Conservation (phyloP, 2,113 vertebrate species). For the Anser cygnoides region DNA sequence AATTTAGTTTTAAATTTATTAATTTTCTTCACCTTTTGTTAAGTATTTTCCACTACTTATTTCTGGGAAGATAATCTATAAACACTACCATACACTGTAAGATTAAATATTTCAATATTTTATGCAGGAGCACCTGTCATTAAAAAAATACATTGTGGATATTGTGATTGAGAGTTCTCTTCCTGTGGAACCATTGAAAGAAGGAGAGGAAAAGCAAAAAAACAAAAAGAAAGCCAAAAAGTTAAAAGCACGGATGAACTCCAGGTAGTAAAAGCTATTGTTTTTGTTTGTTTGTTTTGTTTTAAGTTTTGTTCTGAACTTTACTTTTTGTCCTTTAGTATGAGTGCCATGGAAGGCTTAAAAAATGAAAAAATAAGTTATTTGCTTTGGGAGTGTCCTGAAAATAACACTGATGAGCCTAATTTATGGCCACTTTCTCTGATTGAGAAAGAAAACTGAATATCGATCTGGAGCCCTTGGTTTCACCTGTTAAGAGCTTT, state of each 20-base stretch:
- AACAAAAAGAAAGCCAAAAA: conserved; percentile 95
- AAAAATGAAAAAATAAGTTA: conserved; percentile 79
- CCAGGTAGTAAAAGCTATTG: conserved; percentile 80
- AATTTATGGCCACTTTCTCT: conserved; percentile 99
- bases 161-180: conserved; percentile 88
- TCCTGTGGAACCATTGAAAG: conserved; percentile 83
- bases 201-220: conserved; percentile 92
- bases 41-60: neutral
- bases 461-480: conserved; percentile 88
- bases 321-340: conserved; percentile 34
- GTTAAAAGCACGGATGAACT: conserved; percentile 94
- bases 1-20: neutral
- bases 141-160: conserved; percentile 97
- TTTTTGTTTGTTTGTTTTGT: neutral
- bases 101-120: neutral
- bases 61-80: neutral
- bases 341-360: neutral
- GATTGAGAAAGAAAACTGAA: conserved; percentile 92
- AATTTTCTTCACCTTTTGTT: neutral
- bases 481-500: conserved; percentile 99
- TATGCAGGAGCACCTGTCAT: conserved; percentile 93
- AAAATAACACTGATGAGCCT: conserved; percentile 91
- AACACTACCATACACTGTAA: neutral
- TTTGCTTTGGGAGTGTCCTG: conserved; percentile 84
- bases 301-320: neutral